Evolutionary conservation across 2,113 vertebrate species (phyloP).

Genomic region (Apodemus sylvaticus): DNA sequence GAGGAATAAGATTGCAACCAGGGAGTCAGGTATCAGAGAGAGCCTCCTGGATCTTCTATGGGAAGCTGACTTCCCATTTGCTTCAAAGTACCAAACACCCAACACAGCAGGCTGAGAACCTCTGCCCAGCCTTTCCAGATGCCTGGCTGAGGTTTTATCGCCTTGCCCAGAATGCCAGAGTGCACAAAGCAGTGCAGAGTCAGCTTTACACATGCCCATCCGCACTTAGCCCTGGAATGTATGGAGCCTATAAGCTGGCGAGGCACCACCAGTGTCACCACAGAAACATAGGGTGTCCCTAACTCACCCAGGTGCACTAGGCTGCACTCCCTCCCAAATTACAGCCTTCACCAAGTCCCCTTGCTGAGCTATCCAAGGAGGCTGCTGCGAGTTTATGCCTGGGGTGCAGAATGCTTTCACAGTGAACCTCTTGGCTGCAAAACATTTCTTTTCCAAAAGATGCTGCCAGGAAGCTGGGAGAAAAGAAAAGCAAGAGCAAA

Average conservation of each 20-base stretch:
- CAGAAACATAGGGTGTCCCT: not conserved
- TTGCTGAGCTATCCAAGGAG: not conserved
- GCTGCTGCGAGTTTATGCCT: not conserved
- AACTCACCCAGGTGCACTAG: not conserved
- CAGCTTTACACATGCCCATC: not conserved
- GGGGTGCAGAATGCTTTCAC: not conserved
- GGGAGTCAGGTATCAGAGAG: not conserved
- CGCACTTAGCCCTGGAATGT: not conserved
- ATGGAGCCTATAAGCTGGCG: not conserved
- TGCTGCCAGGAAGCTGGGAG: not conserved
- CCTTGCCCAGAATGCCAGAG: not conserved
- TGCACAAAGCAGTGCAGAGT: not conserved
- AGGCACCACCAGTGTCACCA: not conserved
- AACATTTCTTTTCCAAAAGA: slow-evolving; percentile 45
- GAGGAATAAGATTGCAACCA: no score
- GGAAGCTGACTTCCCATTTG: not conserved
- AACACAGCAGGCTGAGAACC: not conserved
- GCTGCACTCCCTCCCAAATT: not conserved
- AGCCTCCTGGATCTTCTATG: not conserved
- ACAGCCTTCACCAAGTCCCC: not conserved
- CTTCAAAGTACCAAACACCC: not conserved
- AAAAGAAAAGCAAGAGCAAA: not conserved
- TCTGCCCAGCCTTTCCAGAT: slow-evolving; percentile 55
- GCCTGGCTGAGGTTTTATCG: not conserved
- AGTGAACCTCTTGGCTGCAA: not conserved